Conservation (phyloP, 2,113 vertebrate genomes). For the Tetraodon nigroviridis region DNA sequence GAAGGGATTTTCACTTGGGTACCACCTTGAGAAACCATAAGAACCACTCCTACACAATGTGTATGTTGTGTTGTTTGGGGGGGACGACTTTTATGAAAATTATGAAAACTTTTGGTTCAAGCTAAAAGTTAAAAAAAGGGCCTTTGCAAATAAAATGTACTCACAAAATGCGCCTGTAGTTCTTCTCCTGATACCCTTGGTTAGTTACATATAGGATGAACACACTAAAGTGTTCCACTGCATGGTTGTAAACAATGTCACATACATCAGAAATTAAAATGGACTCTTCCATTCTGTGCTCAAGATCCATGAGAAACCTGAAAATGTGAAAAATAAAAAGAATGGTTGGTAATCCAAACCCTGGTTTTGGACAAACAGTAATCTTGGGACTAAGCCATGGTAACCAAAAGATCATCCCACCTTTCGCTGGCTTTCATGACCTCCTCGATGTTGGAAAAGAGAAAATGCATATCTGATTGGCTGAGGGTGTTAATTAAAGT, state of each 20-base stretch:
- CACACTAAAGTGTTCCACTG: conserved; percentile 81
- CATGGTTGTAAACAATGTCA: conserved; percentile 86
- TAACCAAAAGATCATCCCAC: conserved; percentile 62
- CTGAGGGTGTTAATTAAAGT: conserved; percentile 83
- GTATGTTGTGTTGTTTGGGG: no score
- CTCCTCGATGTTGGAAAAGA: conserved; percentile 95
- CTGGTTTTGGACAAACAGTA: not conserved
- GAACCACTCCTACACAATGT: no score
- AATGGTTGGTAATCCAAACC: not conserved
- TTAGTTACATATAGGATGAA: conserved; percentile 95
- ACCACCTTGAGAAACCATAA: no score
- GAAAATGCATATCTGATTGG: conserved; percentile 89
- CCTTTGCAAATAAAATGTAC: conserved; percentile 38
- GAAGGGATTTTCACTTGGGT: no score
- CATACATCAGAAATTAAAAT: conserved; percentile 91
- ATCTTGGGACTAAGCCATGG: not conserved
- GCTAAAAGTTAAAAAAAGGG: not conserved
- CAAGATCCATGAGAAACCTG: conserved; percentile 92
- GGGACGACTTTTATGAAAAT: no score
- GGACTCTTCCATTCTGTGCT: conserved; percentile 90
- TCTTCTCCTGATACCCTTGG: conserved; percentile 94
- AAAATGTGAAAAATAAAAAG: conserved; percentile 1
- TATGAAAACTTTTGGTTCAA: no score
- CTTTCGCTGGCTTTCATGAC: conserved; percentile 92
- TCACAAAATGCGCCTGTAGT: conserved; percentile 92